These are phyloP conservation scores for Carcharodon carcharias DNA, from an alignment of 2,797 vertebrate genomes.

Conservation along the genomic window DNA sequence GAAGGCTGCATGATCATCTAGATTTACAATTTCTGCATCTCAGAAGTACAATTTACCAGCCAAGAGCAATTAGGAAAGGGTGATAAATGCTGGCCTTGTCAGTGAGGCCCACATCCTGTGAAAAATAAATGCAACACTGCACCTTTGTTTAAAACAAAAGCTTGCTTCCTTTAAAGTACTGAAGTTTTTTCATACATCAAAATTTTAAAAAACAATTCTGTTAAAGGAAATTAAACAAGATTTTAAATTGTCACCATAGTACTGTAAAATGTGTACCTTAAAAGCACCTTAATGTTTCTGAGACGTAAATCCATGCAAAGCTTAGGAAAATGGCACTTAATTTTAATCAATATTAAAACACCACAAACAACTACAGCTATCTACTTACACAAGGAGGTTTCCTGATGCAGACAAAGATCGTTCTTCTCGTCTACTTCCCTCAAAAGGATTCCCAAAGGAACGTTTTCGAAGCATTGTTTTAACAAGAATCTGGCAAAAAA, in stretches of 20 bases:
- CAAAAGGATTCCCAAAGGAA: constrained; percentile 94
- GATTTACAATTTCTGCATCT: neutral
- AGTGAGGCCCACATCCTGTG: neutral
- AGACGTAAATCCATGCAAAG: neutral
- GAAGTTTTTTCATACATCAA: neutral
- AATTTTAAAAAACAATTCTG: neutral
- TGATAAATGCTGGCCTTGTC: neutral
- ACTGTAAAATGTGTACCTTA: neutral
- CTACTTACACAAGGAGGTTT: constrained; percentile 71
- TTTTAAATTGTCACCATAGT: neutral
- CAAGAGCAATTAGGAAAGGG: neutral
- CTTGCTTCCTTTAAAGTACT: neutral
- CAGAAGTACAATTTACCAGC: neutral
- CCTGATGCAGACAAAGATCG: constrained; percentile 63
- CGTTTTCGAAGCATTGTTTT: constrained; percentile 96
- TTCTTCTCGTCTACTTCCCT: constrained; percentile 81
- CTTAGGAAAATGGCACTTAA: neutral
- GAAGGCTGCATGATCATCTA: neutral
- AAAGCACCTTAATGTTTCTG: neutral
- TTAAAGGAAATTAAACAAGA: neutral
- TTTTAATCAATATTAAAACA: neutral
- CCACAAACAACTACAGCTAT: too few relatives aligned
- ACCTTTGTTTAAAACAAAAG: neutral
- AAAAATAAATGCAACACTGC: neutral
- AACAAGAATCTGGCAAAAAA: constrained; percentile 79